Percentiles rank a stretch among this genome's conserved stretches.
Conservation (phyloP, 1,140 invertebrate genomes). For the Tetramorium simillimum region DNA sequence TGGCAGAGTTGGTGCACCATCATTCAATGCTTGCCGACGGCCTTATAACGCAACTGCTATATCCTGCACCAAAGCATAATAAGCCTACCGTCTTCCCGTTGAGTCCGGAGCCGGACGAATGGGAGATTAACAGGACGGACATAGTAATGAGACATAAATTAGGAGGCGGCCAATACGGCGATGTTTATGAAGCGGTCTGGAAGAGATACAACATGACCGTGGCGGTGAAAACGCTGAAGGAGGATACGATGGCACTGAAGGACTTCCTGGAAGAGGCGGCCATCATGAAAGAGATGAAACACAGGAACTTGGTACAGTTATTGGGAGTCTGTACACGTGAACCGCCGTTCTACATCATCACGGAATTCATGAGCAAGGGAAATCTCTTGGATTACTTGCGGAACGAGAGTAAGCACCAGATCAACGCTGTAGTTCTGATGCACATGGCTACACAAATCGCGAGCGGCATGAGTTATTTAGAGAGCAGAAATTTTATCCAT, state of each 20-base stretch:
- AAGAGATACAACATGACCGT: conserved; percentile 97
- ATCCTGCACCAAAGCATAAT: conserved; percentile 98
- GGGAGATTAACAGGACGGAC: conserved; percentile 99
- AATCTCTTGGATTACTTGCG: conserved; percentile 98
- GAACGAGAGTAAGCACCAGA: conserved; percentile 94
- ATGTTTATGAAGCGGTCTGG: conserved; percentile 99
- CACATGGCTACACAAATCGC: conserved; percentile 99
- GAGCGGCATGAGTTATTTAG: conserved; percentile 99
- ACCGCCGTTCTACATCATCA: conserved; percentile 99
- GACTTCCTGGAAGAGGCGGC: conserved; percentile 99
- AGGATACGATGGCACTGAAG: conserved; percentile 99
- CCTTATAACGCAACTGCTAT: conserved; percentile 97
- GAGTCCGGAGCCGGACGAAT: conserved; percentile 97
- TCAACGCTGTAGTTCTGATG: conserved; percentile 98
- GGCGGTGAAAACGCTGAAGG: conserved; percentile 99
- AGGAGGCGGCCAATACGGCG: conserved; percentile 99
- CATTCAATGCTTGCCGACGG: conserved; percentile 98
- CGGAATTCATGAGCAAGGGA: conserved; percentile 99
- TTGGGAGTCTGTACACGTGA: conserved; percentile 98
- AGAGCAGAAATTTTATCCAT: conserved; percentile 98
- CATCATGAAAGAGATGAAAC: conserved; percentile 99
- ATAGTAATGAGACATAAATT: conserved; percentile 99
- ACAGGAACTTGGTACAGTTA: conserved; percentile 99
- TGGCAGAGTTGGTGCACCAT: conserved; percentile 99
- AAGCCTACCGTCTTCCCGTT: conserved; percentile 98